Evolutionary conservation across 2,888 invertebrate species (phyloP), one percentile per base, ranked within the genome.

Genomic region (Anaspis maculata): DNA sequence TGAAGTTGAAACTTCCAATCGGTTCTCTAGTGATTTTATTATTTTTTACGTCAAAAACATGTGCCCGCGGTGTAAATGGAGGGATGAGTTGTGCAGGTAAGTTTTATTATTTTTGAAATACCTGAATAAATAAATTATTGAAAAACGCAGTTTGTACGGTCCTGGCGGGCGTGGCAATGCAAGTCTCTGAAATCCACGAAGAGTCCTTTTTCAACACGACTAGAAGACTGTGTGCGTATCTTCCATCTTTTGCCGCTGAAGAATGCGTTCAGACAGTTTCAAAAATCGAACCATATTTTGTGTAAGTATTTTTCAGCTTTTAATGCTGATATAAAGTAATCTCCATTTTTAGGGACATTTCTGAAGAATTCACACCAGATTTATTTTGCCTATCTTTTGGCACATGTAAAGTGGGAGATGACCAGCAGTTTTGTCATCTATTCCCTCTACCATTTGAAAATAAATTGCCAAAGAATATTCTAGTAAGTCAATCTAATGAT

Each of bases 41-140:
- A 25, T 19, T 25, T 25, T 7, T 5, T 5, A 25, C 21, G 10
- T 13, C 27, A 12, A 25, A 15, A 3, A 19, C 6, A n/a, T 5
- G 12, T 22, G 4, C 14, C n/a, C 25, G 44, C 12, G 55, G 55
- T 12, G 36, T 54, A 11, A 55, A 55, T 41, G 55, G 55, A 24
- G 55, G 55, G 10, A 41, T 54, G 32, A 45, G 46, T 30, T 55
- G 55, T 42, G 55, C 52, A 41, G 52, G 55, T 54, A 41, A 34
- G 13, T 32, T 19, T 37, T 13, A 6, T 6, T 16, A 12, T 27
- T 32, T 5, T 36, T 32, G n/a, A 12, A 24, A 22, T 16, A 10
- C 11, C 43, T 28, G 6, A 6, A 16, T 14, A 11, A 16, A 13
- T 29, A n/a, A 24, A 28, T 23, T 19, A 19, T 19, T 9, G 19